A percentile compares a stretch with the other conserved stretches of the same genome.
Conservation (phyloP, 2,113 vertebrate genomes). For the Anser brachyrhynchus region DNA sequence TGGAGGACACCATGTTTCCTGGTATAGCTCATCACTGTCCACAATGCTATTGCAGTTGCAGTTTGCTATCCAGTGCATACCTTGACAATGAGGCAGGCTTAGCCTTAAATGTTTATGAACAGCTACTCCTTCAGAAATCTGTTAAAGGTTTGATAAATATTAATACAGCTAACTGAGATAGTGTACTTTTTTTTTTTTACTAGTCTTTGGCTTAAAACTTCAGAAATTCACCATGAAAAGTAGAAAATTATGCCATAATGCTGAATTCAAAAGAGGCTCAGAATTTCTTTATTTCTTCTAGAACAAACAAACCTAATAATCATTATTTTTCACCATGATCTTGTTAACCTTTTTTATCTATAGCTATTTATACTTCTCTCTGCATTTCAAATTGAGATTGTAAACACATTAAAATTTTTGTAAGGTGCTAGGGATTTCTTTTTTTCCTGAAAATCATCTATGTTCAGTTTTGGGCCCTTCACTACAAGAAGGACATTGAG, state of each 20-base stretch:
- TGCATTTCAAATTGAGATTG: neutral
- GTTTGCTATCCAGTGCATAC: accelerated
- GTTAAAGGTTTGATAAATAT: neutral
- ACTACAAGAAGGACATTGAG: too few relatives aligned
- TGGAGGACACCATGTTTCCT: neutral
- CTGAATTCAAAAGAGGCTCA: neutral
- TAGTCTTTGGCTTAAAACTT: neutral
- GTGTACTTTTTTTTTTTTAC: neutral
- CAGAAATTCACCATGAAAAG: neutral
- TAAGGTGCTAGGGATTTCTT: neutral
- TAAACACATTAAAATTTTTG: neutral
- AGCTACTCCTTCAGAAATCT: neutral
- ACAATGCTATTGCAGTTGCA: neutral
- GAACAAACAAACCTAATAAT: neutral
- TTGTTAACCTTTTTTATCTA: neutral
- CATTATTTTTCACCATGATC: neutral
- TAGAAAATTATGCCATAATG: neutral
- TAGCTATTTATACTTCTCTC: neutral
- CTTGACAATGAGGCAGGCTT: neutral
- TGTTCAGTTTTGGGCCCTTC: too few relatives aligned
- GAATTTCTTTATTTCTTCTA: neutral
- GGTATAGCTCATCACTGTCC: neutral
- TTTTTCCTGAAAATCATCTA: neutral
- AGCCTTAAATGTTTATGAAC: neutral
- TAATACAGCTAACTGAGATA: neutral